These are phyloP conservation scores for Falco punctatus DNA, from an alignment of 2,113 vertebrate genomes.

Conservation along the genomic window DNA sequence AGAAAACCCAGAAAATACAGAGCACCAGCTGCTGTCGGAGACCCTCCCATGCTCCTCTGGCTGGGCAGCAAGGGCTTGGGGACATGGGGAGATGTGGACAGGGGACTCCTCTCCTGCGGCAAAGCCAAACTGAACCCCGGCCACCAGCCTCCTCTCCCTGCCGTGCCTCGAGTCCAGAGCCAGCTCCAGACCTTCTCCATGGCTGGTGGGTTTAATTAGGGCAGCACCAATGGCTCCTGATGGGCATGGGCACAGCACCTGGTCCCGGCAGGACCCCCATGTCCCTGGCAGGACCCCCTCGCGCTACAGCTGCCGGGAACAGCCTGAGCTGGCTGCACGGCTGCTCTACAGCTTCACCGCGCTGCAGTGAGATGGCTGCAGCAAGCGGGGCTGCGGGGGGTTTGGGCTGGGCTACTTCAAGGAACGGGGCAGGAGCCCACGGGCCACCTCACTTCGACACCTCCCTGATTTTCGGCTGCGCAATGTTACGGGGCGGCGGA, in stretches of 20 bases:
- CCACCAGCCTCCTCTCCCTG: background rate
- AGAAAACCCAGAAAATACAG: background rate
- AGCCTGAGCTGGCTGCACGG: accelerated
- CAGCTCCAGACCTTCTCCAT: accelerated
- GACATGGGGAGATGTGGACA: accelerated
- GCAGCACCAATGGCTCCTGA: accelerated
- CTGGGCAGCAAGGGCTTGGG: background rate
- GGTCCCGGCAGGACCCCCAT: background rate
- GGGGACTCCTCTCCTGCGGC: background rate
- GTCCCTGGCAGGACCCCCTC: background rate
- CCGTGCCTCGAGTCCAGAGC: background rate
- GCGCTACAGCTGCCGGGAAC: accelerated
- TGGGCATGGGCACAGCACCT: accelerated
- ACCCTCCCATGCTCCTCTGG: background rate
- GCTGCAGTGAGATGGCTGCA: accelerated
- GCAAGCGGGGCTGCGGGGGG: background rate
- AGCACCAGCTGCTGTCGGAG: background rate
- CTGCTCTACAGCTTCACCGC: background rate
- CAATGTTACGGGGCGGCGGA: accelerated
- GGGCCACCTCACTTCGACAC: accelerated
- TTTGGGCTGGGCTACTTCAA: background rate
- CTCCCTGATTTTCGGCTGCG: background rate
- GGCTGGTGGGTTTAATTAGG: background rate
- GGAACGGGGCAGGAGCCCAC: background rate
- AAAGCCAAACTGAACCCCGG: background rate